Conservation (phyloP, 2,797 vertebrate species). For the Euphonia xanthogaster region DNA sequence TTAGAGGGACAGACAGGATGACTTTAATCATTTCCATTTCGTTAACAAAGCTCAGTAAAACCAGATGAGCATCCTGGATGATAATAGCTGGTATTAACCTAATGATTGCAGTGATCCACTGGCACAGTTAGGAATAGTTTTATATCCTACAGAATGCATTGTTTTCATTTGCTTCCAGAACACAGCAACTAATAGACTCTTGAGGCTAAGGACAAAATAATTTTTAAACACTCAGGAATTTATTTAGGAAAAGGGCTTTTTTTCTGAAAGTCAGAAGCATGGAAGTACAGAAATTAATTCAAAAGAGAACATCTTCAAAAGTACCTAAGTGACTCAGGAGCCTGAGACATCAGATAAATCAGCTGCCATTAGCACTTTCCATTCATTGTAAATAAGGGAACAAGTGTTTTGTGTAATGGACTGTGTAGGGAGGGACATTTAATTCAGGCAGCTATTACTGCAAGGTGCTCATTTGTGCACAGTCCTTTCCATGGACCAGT, state of each 20-base stretch:
- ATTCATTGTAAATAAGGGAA: not conserved
- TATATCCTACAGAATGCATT: constrained; percentile 15
- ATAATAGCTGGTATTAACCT: constrained; percentile 59
- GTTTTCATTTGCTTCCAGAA: constrained; percentile 31
- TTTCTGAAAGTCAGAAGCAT: not conserved
- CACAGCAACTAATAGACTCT: not conserved
- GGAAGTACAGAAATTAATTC: not conserved
- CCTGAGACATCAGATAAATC: not conserved
- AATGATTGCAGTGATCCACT: constrained; percentile 15
- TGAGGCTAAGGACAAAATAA: constrained; percentile 31
- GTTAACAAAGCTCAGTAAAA: constrained; percentile 60
- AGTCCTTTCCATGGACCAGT: not conserved
- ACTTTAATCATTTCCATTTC: constrained; percentile 67
- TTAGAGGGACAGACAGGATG: constrained; percentile 61
- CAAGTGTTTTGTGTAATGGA: not conserved
- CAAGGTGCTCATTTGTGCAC: not conserved
- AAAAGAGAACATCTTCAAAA: not conserved
- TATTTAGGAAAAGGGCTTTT: not conserved
- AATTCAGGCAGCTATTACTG: not conserved
- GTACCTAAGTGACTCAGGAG: not conserved
- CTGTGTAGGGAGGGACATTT: not conserved
- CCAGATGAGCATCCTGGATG: constrained; percentile 50
- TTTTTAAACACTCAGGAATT: not conserved
- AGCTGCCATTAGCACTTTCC: not conserved
- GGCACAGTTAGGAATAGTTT: not conserved